Conservation (phyloP, 2,113 vertebrate genomes). For the Egretta garzetta region DNA sequence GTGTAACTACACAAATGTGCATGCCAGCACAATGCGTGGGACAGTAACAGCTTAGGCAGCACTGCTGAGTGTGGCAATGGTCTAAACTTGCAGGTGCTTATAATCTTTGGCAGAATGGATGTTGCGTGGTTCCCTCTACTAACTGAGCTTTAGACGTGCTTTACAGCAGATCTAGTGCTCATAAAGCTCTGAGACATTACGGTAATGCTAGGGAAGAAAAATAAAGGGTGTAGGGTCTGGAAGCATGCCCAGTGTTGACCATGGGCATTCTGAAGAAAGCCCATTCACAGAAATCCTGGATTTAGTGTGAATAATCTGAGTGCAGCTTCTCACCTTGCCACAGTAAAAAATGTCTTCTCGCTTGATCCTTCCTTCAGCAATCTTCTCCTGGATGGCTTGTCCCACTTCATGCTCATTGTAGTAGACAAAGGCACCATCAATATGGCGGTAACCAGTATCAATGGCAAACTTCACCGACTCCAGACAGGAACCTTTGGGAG, state of each 20-base stretch:
- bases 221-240: not conserved
- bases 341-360: constrained; percentile 94
- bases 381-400: constrained; percentile 87
- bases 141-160: not conserved
- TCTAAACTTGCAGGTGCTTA: not conserved
- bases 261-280: not conserved
- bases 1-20: not conserved
- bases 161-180: not conserved
- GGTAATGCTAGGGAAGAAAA: not conserved
- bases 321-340: constrained; percentile 83
- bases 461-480: constrained; percentile 87
- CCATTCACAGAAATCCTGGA: not conserved
- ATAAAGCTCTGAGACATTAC: not conserved
- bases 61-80: not conserved
- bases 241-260: not conserved
- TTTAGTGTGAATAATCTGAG: not conserved
- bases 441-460: constrained; percentile 88
- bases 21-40: not conserved
- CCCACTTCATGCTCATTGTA: constrained; percentile 91
- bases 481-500: constrained; percentile 74
- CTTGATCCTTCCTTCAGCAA: constrained; percentile 85
- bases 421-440: constrained; percentile 90
- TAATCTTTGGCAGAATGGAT: not conserved
- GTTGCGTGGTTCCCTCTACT: not conserved
- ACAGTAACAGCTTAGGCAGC: not conserved